phyloP scores from a whole-genome alignment of 2,888 invertebrate genomes.

The Melanargia galathea region DNA sequence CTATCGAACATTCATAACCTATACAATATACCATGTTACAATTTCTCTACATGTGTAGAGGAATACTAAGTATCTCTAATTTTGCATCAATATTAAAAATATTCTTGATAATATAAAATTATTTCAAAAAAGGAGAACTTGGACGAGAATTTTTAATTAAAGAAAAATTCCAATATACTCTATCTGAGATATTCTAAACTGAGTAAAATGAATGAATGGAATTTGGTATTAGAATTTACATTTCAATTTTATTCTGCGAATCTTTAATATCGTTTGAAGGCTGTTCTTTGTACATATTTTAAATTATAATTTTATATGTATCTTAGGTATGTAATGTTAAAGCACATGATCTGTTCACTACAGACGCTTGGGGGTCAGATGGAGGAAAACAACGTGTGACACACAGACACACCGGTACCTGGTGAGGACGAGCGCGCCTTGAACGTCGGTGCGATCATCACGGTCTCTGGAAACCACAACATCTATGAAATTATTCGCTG shows the following conservation, averaged over 20 bases:
- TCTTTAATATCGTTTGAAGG: slow-evolving; percentile 4
- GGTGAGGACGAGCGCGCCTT: slow-evolving; percentile 89
- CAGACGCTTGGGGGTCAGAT: slow-evolving; percentile 18
- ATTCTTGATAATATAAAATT: not conserved
- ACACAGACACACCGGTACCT: slow-evolving; percentile 78
- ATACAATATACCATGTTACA: slow-evolving; percentile 14
- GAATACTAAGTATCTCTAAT: not conserved
- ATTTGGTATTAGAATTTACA: not conserved
- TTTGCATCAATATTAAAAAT: slow-evolving; percentile 4
- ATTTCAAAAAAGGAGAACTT: not conserved
- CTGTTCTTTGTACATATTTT: no score
- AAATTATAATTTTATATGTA: no score
- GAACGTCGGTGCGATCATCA: slow-evolving; percentile 90
- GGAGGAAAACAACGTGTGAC: slow-evolving; percentile 38
- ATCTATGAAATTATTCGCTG: slow-evolving; percentile 45
- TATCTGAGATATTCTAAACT: not conserved
- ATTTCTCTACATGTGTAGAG: not conserved
- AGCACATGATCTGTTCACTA: slow-evolving; percentile 16
- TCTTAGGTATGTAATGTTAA: no score
- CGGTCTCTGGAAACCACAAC: slow-evolving; percentile 84
- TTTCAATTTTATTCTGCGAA: not conserved
- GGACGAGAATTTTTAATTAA: not conserved
- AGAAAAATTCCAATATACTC: not conserved
- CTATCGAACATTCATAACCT: slow-evolving; percentile 51
- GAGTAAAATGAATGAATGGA: not conserved